Evolutionary conservation across 1,140 invertebrate species (phyloP).

Genomic region (Aphelinus certus): DNA sequence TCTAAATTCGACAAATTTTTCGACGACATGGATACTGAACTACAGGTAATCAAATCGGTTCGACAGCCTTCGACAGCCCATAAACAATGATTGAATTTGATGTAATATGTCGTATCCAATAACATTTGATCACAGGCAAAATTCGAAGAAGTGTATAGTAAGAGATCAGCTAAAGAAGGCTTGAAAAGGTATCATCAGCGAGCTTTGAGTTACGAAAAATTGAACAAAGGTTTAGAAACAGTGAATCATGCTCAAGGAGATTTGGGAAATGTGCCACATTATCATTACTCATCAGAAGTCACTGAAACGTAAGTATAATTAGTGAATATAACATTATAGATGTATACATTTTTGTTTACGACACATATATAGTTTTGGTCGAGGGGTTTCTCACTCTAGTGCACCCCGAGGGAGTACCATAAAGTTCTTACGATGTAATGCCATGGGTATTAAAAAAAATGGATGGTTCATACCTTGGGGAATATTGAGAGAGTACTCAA

Average conservation of each 20-base stretch:
- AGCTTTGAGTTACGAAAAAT: constrained; percentile 28
- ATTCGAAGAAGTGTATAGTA: not conserved
- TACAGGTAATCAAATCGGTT: too few relatives aligned
- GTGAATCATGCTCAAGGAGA: not conserved
- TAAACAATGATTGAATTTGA: too few relatives aligned
- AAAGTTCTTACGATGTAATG: not conserved
- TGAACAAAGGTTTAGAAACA: constrained; percentile 10
- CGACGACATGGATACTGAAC: not conserved
- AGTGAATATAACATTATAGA: not conserved
- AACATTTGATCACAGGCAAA: constrained; percentile 1
- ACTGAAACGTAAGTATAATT: constrained; percentile 23
- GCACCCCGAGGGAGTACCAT: not conserved
- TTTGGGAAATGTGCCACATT: not conserved
- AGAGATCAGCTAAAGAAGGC: not conserved
- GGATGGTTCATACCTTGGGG: too few relatives aligned
- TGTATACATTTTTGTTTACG: not conserved
- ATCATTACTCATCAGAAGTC: constrained; percentile 7
- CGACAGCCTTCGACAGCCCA: too few relatives aligned
- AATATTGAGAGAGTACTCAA: too few relatives aligned
- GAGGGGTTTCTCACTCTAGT: not conserved
- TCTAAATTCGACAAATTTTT: not conserved
- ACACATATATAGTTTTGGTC: not conserved
- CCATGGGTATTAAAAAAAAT: not conserved
- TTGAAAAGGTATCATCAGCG: constrained; percentile 21
- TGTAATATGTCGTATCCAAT: too few relatives aligned